phyloP scores from a whole-genome alignment of 2,888 invertebrate species.

The Dinocampus coccinellae region DNA sequence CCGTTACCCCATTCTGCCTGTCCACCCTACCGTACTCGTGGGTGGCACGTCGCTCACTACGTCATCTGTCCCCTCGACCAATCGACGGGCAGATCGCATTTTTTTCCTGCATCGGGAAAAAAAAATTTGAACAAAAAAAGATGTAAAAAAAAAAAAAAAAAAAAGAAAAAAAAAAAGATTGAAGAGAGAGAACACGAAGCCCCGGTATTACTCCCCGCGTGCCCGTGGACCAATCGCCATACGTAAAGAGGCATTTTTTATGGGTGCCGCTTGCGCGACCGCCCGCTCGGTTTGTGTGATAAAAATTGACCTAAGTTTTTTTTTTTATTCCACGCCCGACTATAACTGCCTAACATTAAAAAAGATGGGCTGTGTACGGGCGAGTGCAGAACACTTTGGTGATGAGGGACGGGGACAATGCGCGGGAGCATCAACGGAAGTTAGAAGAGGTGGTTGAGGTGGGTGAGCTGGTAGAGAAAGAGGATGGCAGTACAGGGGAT shows the following conservation, averaged over 20 bases:
- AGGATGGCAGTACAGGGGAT: slow-evolving; percentile 47
- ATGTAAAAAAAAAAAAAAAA: slow-evolving; percentile 55
- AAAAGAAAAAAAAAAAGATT: slow-evolving; percentile 25
- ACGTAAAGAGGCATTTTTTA: slow-evolving; percentile 70
- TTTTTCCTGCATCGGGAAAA: slow-evolving; percentile 66
- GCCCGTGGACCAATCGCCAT: slow-evolving; percentile 69
- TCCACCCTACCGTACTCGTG: slow-evolving; percentile 55
- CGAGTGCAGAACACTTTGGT: slow-evolving; percentile 42
- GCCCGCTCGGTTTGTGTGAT: slow-evolving; percentile 63
- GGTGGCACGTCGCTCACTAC: slow-evolving; percentile 70
- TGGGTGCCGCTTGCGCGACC: slow-evolving; percentile 60
- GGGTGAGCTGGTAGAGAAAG: slow-evolving; percentile 22
- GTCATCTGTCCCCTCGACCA: slow-evolving; percentile 70
- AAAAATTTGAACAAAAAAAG: slow-evolving; percentile 49
- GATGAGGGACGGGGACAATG: slow-evolving; percentile 16
- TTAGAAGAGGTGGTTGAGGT: slow-evolving; percentile 29
- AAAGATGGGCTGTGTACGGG: slow-evolving; percentile 67
- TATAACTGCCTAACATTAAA: slow-evolving; percentile 70
- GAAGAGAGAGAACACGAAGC: slow-evolving; percentile 48
- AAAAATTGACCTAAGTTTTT: slow-evolving; percentile 69
- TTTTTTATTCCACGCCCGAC: slow-evolving; percentile 57
- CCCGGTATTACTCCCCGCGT: slow-evolving; percentile 65
- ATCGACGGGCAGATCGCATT: slow-evolving; percentile 69
- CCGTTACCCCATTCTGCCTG: slow-evolving; percentile 52
- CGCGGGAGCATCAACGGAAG: slow-evolving; percentile 30